Base-by-base conservation (phyloP, 2,888 invertebrate species). In the Oxycera nigricornis region DNA sequence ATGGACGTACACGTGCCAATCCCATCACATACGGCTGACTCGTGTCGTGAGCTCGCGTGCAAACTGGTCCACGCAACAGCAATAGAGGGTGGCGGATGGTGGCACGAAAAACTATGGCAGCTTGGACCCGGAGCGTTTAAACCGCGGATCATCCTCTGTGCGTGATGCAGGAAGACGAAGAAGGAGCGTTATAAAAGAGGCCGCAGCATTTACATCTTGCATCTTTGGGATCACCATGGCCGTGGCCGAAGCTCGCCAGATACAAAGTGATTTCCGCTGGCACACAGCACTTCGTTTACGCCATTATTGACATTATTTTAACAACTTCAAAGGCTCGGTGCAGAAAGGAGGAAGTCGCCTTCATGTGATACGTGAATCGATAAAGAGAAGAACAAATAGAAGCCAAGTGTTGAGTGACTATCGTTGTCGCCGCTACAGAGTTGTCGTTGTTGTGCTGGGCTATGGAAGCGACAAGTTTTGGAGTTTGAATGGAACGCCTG, bases 1-100 rank as follows among this genome's bases (percentile, higher is more conserved):
- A 52, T 31, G 11, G 52, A 52, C 31, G 55, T 70, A 35, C 70
- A 70, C 70, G 70, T 70, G 70, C 70, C 70, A 70, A 70, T 70
- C 35, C 52, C 70, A 70, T 70, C 31, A 50, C 70, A 31, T 55
- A 55, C 31, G 55, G 22, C 31, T 7, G 11, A 20, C 20, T 20
- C 22, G 20, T 52, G 67, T n/a, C 24, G 20, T 50, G 67, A n/a
- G 30, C 31, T 17, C 22, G 41, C 24, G 20, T 50, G 68, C 31
- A 52, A 50, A 3, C 55, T 70, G 52, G 55, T 70, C 55, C 35
- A 35, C 1, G 2, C 26, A 67, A 14, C n/a, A 39, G 14, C 55
- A 55, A 22, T 28, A 50, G 28, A 68, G 52, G 61, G 30, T 26
- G 50, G 52, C 9, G 28, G n/a, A 26, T 11, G n/a, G 30, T 4